Percentiles rank a stretch among this genome's conserved stretches.
These are phyloP conservation scores for Aphaenogaster rudis DNA, from an alignment of 1,140 invertebrate genomes.

Conservation along the genomic window DNA sequence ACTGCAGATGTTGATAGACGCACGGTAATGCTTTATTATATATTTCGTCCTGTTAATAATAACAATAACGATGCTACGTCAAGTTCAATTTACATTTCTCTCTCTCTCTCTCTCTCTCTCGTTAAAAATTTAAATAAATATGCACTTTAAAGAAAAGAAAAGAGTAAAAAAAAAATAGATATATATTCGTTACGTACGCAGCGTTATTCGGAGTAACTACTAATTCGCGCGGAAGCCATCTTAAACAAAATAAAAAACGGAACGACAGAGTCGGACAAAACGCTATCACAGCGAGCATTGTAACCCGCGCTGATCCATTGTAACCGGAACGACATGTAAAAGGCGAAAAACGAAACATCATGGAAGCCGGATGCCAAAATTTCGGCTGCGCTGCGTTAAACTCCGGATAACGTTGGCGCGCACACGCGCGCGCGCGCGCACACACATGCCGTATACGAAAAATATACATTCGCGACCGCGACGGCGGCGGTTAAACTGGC, in stretches of 20 bases:
- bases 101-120: not conserved
- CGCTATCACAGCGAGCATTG: constrained; percentile 36
- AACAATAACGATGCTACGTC: not conserved
- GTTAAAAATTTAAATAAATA: constrained; percentile 16
- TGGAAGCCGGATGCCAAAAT: constrained; percentile 49
- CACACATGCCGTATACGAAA: constrained; percentile 9
- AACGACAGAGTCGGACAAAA: constrained; percentile 29
- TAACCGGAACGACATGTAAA: constrained; percentile 57
- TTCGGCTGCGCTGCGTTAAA: constrained; percentile 49
- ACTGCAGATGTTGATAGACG: constrained; percentile 48
- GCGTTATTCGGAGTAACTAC: not conserved
- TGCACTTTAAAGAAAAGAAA: not conserved
- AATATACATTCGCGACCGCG: constrained; percentile 41
- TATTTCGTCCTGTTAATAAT: constrained; percentile 25
- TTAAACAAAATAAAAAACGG: constrained; percentile 39
- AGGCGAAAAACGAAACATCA: constrained; percentile 59
- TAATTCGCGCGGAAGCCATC: constrained; percentile 33
- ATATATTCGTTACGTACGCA: constrained; percentile 15
- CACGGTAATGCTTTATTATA: not conserved
- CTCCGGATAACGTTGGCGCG: constrained; percentile 47
- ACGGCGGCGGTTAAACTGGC: constrained; percentile 32
- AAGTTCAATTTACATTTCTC: not conserved
- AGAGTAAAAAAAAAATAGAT: not conserved
- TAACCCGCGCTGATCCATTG: constrained; percentile 50
- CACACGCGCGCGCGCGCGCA: not conserved